A percentile compares a stretch with the other conserved stretches of the same genome.
phyloP scores from a whole-genome alignment of 2,888 invertebrate genomes.

The Nipponacmea schrenckii region DNA sequence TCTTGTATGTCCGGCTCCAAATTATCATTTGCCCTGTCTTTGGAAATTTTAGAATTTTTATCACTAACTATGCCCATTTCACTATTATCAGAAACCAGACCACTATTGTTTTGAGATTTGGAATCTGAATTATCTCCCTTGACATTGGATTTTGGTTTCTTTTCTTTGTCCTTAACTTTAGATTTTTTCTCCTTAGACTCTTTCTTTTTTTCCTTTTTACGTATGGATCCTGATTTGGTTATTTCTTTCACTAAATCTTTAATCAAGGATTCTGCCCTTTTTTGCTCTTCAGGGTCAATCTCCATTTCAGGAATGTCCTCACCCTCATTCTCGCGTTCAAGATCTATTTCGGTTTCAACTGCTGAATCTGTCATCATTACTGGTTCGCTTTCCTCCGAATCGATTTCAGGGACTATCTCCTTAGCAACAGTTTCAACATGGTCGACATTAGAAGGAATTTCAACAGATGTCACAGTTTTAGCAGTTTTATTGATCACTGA shows the following conservation, averaged over 20 bases:
- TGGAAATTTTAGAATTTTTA: neutral
- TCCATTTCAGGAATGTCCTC: neutral
- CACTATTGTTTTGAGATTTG: neutral
- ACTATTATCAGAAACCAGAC: neutral
- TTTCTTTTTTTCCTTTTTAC: neutral
- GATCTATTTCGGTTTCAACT: neutral
- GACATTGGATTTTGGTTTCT: neutral
- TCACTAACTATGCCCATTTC: neutral
- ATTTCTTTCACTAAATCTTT: neutral
- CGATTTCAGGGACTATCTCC: neutral
- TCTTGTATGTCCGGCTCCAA: too few relatives aligned
- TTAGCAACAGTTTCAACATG: neutral
- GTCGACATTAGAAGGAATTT: neutral
- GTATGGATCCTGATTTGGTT: too few relatives aligned
- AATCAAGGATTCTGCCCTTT: neutral
- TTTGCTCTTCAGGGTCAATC: neutral
- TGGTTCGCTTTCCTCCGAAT: neutral
- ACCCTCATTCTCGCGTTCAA: neutral
- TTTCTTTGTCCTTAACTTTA: neutral
- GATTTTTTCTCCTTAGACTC: neutral
- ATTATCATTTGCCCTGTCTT: too few relatives aligned
- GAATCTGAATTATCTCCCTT: neutral
- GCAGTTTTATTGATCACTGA: neutral
- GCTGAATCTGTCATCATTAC: neutral
- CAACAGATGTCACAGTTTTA: neutral